These are phyloP conservation scores for Penaeus vannamei DNA, from an alignment of 1,140 invertebrate genomes.

Conservation along the genomic window DNA sequence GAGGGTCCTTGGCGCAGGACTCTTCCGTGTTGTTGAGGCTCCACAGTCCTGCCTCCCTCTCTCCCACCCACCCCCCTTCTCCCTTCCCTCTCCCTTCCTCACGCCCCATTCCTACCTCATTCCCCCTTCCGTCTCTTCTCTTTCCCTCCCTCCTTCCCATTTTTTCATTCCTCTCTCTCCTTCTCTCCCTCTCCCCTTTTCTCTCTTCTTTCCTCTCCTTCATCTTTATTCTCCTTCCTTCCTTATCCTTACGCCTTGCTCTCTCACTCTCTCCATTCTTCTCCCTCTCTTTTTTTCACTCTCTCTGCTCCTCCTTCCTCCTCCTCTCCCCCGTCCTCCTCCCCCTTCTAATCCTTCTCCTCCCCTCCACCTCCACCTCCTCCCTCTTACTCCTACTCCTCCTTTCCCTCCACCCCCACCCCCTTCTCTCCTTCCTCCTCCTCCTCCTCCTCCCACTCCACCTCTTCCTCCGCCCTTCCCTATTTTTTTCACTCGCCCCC, in stretches of 20 bases:
- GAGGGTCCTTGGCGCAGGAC: neutral
- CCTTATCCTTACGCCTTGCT: neutral
- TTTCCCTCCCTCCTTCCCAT: neutral
- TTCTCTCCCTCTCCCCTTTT: neutral
- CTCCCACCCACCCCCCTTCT: neutral
- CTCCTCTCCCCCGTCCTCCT: neutral
- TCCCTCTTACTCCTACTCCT: conserved; percentile 32
- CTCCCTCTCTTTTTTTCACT: neutral
- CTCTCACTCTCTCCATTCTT: neutral
- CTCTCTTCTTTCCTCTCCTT: too few species aligned
- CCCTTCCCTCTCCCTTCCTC: neutral
- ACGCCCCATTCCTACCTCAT: too few species aligned
- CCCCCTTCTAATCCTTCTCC: neutral
- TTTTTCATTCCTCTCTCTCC: neutral
- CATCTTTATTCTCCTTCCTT: neutral
- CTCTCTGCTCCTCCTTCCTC: neutral
- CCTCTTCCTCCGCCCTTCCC: conserved; percentile 49
- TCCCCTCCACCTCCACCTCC: conserved; percentile 60
- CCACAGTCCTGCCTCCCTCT: neutral
- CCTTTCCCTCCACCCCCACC: neutral
- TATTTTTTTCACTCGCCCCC: neutral
- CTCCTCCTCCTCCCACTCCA: conserved; percentile 55
- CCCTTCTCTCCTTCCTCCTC: conserved; percentile 49
- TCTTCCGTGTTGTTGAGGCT: too few species aligned
- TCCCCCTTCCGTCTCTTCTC: too few species aligned